phyloP scores from a whole-genome alignment of 2,888 invertebrate genomes.

The Ophion costatus region DNA sequence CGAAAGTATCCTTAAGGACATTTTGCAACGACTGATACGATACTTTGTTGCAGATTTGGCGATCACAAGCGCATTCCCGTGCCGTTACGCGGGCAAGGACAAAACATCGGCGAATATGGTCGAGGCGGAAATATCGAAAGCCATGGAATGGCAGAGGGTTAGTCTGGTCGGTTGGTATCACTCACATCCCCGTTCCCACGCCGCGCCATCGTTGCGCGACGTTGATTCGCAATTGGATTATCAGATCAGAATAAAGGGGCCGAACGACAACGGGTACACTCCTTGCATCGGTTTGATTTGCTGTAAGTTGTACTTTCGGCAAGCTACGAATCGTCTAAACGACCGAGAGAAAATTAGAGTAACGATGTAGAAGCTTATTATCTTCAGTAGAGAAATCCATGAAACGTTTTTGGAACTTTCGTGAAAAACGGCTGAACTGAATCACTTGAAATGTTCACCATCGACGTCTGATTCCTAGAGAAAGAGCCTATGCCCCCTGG shows the following conservation, averaged over 20 bases:
- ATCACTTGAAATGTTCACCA: too few species aligned
- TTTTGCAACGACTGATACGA: not conserved
- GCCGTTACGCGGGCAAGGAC: constrained; percentile 92
- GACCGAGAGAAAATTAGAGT: not conserved
- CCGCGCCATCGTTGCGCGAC: constrained; percentile 94
- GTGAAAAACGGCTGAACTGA: too few species aligned
- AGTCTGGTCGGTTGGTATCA: constrained; percentile 97
- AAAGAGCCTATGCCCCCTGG: too few species aligned
- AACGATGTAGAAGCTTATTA: not conserved
- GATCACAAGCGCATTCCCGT: constrained; percentile 95
- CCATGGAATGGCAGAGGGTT: constrained; percentile 92
- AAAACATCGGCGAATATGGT: constrained; percentile 90
- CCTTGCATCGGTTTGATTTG: constrained; percentile 97
- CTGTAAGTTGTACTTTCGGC: constrained; percentile 86
- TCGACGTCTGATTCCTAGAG: too few species aligned
- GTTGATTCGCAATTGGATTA: constrained; percentile 97
- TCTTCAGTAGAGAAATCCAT: too few species aligned
- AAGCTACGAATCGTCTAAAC: not conserved
- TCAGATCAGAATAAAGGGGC: constrained; percentile 97
- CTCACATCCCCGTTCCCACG: constrained; percentile 94
- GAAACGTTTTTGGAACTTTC: too few species aligned
- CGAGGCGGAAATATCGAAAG: constrained; percentile 92
- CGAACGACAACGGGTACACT: constrained; percentile 95
- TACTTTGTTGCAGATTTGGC: constrained; percentile 88
- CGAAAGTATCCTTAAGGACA: not conserved